phyloP scores from a whole-genome alignment of 1,140 invertebrate genomes.

The Phymorhynchus buccinoides region DNA sequence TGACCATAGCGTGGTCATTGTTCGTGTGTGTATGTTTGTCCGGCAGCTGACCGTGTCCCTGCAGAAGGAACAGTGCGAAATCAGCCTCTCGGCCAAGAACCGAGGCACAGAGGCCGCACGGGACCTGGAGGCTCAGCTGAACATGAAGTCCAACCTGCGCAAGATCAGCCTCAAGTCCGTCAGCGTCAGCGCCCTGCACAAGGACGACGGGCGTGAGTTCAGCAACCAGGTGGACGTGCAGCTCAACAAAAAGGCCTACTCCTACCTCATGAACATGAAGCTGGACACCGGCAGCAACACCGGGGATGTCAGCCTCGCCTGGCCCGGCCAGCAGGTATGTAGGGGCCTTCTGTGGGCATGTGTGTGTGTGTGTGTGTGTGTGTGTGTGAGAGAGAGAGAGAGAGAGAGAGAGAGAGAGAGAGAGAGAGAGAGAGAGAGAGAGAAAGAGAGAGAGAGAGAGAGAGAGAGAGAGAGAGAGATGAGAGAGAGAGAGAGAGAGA shows the following conservation, averaged over 20 bases:
- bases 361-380: background rate
- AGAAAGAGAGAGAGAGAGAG: background rate
- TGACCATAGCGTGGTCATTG: background rate
- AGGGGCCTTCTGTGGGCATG: too few relatives aligned
- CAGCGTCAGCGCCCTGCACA: slow-evolving; percentile 1
- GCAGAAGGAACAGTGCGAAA: slow-evolving; percentile 13
- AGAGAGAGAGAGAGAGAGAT: background rate
- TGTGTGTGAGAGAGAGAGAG: background rate
- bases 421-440: background rate
- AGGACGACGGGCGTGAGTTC: slow-evolving; percentile 11
- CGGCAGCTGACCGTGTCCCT: background rate
- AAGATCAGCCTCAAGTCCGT: background rate
- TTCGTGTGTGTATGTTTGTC: too few relatives aligned
- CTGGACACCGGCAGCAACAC: background rate
- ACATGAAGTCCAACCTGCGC: background rate
- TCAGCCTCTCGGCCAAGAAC: slow-evolving; percentile 25
- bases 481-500: background rate
- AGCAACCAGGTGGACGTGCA: slow-evolving; percentile 32
- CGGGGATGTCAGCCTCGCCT: background rate
- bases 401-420: background rate
- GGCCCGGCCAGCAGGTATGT: background rate
- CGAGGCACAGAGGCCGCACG: background rate
- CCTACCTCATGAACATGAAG: slow-evolving; percentile 20
- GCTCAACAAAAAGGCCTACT: slow-evolving; percentile 37
- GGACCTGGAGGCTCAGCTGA: slow-evolving; percentile 17